phyloP scores from a whole-genome alignment of 2,888 invertebrate genomes.

The Gryllus longicercus region DNA sequence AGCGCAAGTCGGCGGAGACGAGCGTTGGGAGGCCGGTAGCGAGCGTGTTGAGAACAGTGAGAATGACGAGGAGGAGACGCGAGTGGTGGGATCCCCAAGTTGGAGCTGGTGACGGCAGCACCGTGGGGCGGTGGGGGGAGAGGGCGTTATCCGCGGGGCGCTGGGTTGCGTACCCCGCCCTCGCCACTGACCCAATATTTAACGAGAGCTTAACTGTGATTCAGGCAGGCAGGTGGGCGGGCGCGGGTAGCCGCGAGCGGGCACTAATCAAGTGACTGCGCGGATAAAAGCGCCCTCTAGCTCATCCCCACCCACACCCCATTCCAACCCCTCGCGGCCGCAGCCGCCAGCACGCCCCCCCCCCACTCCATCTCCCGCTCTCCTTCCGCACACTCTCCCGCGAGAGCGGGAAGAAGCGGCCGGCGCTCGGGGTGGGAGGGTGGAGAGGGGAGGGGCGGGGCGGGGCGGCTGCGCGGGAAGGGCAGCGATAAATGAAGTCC shows the following conservation, averaged over 20 bases:
- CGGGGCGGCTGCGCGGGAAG: background rate
- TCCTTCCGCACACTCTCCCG: too few species aligned
- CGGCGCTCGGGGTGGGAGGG: too few species aligned
- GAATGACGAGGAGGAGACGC: too few species aligned
- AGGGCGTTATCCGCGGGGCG: background rate
- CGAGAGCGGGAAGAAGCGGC: too few species aligned
- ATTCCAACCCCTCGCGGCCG: background rate
- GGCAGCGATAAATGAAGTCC: background rate
- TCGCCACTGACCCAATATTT: constrained; percentile 17
- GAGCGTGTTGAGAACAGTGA: too few species aligned
- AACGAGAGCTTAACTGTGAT: constrained; percentile 17
- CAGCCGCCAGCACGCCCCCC: background rate
- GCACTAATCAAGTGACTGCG: constrained; percentile 17
- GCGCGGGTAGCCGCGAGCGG: background rate
- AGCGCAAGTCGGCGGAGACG: too few species aligned
- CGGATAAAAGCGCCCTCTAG: background rate
- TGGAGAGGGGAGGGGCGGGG: background rate
- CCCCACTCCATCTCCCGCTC: too few species aligned
- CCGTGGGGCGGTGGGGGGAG: background rate
- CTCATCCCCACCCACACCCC: background rate
- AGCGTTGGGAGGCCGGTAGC: too few species aligned
- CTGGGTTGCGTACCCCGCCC: background rate
- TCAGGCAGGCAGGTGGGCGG: constrained; percentile 17
- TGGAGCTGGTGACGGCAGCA: background rate
- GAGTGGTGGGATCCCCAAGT: too few species aligned